Percentiles rank a stretch among this genome's conserved stretches.
Conservation (phyloP, 2,113 vertebrate species). For the Potamarius usumacintae region DNA sequence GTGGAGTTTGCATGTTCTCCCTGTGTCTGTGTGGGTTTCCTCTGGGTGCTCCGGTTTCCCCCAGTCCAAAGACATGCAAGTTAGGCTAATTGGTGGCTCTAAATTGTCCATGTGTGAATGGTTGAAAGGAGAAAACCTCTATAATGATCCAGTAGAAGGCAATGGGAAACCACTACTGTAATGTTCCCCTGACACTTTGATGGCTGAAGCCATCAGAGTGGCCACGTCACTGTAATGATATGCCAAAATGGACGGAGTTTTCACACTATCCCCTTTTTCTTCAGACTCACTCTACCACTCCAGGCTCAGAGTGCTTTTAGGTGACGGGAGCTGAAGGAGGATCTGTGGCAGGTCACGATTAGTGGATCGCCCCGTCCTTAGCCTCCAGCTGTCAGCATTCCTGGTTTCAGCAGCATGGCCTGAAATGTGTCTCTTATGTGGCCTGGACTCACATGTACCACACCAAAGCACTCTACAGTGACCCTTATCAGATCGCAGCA, state of each 20-base stretch:
- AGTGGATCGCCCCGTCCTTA: slow-evolving; percentile 34
- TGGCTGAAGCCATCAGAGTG: no score
- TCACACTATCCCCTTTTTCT: slow-evolving; percentile 45
- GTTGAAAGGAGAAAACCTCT: no score
- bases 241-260: slow-evolving; percentile 9
- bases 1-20: no score
- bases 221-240: no score
- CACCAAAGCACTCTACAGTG: slow-evolving; percentile 23
- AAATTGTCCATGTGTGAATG: no score
- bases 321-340: slow-evolving; percentile 32
- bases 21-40: no score
- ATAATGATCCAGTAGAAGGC: no score
- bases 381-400: slow-evolving; percentile 53
- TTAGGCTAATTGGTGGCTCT: no score
- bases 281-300: slow-evolving; percentile 42
- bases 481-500: slow-evolving; percentile 48
- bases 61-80: no score
- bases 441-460: slow-evolving; percentile 16
- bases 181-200: no score
- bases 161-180: no score
- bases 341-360: slow-evolving; percentile 25
- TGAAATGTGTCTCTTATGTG: slow-evolving; percentile 49
- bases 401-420: slow-evolving; percentile 51
- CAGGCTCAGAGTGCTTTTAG: slow-evolving; percentile 30
- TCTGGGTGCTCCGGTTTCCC: no score